Evolutionary conservation across 2,888 invertebrate genomes (phyloP).

Genomic region (Bellardia bayeri): DNA sequence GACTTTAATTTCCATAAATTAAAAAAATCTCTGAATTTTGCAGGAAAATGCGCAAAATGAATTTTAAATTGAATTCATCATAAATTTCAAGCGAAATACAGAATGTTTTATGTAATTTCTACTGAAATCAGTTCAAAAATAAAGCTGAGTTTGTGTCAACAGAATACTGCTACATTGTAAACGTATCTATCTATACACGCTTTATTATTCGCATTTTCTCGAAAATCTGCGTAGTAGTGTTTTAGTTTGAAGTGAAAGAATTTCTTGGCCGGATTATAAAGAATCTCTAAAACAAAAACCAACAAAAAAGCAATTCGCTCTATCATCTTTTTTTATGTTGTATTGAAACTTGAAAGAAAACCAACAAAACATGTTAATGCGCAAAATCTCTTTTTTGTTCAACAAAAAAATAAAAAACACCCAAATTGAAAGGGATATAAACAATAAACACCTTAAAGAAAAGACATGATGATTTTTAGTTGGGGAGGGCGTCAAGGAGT

Average conservation of each 20-base stretch:
- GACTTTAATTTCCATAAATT: too few relatives aligned
- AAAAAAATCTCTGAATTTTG: too few relatives aligned
- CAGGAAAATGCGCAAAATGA: too few relatives aligned
- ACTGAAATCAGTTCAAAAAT: too few relatives aligned
- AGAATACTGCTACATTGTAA: too few relatives aligned
- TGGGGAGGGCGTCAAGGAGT: slow-evolving; percentile 24
- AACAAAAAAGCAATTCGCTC: too few relatives aligned
- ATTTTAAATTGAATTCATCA: too few relatives aligned
- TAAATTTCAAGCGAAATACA: too few relatives aligned
- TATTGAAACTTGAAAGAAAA: background rate
- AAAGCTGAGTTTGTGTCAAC: too few relatives aligned
- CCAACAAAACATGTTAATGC: slow-evolving; percentile 17
- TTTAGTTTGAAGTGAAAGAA: background rate
- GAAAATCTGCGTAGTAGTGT: background rate
- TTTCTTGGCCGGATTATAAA: background rate
- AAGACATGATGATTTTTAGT: background rate
- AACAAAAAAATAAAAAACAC: background rate
- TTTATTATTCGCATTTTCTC: background rate
- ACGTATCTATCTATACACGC: background rate
- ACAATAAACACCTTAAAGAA: slow-evolving; percentile 66
- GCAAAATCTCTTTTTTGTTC: slow-evolving; percentile 42
- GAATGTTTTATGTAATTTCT: too few relatives aligned
- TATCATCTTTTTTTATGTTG: background rate
- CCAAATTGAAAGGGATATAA: slow-evolving; percentile 67
- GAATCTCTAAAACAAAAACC: background rate